Percentiles rank a stretch among this genome's conserved stretches.
Conservation (phyloP, 2,113 vertebrate species). For the Chaetodon auriga region DNA sequence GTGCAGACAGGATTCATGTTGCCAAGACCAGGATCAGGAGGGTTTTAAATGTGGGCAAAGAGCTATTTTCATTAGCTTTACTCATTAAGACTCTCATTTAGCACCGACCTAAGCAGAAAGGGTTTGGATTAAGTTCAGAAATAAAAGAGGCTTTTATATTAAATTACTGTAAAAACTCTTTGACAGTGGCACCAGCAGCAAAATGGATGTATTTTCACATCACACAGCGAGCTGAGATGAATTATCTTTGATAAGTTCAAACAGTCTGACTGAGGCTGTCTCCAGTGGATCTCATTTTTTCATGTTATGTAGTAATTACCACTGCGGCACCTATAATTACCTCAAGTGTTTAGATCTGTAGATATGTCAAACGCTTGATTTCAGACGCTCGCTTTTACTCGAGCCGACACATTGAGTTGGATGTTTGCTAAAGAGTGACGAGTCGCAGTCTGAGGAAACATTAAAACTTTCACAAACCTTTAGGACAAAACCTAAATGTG, state of each 20-base stretch:
- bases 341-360: slow-evolving; percentile 68
- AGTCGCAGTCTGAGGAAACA: neutral
- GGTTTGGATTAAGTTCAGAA: slow-evolving; percentile 35
- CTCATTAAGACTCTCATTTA: slow-evolving; percentile 20
- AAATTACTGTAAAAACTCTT: slow-evolving; percentile 8
- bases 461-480: neutral
- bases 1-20: slow-evolving; percentile 1
- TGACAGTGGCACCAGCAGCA: slow-evolving; percentile 56
- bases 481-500: neutral
- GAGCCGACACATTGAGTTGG: slow-evolving; percentile 16
- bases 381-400: slow-evolving; percentile 33
- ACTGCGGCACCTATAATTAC: slow-evolving; percentile 77
- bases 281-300: slow-evolving; percentile 38
- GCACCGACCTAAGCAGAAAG: neutral
- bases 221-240: slow-evolving; percentile 33
- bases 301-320: slow-evolving; percentile 73
- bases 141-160: slow-evolving; percentile 18
- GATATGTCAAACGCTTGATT: slow-evolving; percentile 68
- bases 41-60: slow-evolving; percentile 16
- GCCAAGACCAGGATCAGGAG: slow-evolving; percentile 13
- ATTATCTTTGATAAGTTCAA: slow-evolving; percentile 68
- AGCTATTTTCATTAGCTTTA: slow-evolving; percentile 33
- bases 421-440: neutral
- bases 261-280: slow-evolving; percentile 60
- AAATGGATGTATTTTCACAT: slow-evolving; percentile 43